These are phyloP conservation scores for Rhopalosiphum maidis DNA, from an alignment of 1,140 invertebrate species.

Conservation along the genomic window DNA sequence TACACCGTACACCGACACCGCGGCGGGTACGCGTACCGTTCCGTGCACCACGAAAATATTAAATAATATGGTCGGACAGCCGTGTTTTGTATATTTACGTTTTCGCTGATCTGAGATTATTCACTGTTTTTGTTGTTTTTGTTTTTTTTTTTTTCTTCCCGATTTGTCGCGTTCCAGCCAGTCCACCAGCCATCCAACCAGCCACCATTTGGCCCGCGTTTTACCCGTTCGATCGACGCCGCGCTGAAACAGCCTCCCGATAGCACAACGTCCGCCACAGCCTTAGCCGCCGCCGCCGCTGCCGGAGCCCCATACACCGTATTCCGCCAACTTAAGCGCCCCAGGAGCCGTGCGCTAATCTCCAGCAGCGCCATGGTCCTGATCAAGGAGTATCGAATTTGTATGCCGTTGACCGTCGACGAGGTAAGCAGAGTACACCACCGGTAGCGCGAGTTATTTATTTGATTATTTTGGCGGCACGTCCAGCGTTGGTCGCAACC, in stretches of 20 bases:
- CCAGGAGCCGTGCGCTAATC: neutral
- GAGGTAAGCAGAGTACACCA: slow-evolving; percentile 71
- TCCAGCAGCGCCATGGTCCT: slow-evolving; percentile 70
- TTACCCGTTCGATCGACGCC: neutral
- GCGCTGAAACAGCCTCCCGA: neutral
- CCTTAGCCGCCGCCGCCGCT: neutral
- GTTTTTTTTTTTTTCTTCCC: neutral
- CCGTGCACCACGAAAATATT: slow-evolving; percentile 27
- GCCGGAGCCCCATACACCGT: neutral
- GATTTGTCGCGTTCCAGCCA: neutral
- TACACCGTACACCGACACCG: slow-evolving; percentile 32
- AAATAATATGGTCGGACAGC: slow-evolving; percentile 38
- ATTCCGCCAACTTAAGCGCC: neutral
- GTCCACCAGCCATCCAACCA: neutral
- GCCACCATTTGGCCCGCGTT: neutral
- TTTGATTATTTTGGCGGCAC: slow-evolving; percentile 37
- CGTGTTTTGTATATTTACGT: slow-evolving; percentile 57
- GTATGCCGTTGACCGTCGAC: slow-evolving; percentile 89
- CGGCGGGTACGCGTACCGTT: slow-evolving; percentile 12
- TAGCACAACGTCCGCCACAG: neutral
- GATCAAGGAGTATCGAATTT: slow-evolving; percentile 88
- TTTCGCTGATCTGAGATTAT: slow-evolving; percentile 41
- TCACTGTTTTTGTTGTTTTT: slow-evolving; percentile 32
- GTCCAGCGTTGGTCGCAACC: neutral
- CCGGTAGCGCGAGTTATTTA: neutral